Evolutionary conservation across 2,113 vertebrate genomes (phyloP).

Genomic region (Entosphenus tridentatus): DNA sequence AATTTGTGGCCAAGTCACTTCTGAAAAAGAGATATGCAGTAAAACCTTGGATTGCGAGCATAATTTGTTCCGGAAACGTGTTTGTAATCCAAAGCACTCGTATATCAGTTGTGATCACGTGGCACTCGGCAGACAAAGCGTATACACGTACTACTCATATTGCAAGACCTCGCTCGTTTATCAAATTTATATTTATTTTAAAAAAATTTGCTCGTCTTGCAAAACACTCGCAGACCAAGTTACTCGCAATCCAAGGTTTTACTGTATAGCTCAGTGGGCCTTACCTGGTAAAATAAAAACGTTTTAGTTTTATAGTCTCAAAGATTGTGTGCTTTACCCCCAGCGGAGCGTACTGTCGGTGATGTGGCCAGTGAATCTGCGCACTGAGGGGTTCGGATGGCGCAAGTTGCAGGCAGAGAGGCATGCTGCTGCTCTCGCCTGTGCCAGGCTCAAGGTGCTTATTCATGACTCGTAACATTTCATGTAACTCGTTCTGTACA

Average conservation of each 20-base stretch:
- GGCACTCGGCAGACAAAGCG: too few species aligned
- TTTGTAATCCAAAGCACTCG: too few species aligned
- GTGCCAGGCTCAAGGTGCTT: constrained; percentile 52
- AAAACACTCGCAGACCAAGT: not conserved
- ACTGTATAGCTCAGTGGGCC: not conserved
- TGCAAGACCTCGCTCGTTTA: too few species aligned
- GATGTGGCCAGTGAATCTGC: constrained; percentile 55
- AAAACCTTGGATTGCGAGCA: too few species aligned
- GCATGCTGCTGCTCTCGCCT: constrained; percentile 59
- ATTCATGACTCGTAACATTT: not conserved
- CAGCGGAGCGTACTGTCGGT: constrained; percentile 44
- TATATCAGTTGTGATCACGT: too few species aligned
- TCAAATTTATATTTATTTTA: too few species aligned
- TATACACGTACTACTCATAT: too few species aligned
- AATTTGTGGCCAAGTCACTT: too few species aligned
- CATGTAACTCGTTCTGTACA: not conserved
- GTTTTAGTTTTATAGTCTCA: not conserved
- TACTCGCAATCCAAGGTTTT: not conserved
- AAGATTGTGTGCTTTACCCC: not conserved
- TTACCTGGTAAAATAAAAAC: not conserved
- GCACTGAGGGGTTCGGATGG: constrained; percentile 51
- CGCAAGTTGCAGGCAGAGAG: constrained; percentile 59
- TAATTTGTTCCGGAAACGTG: too few species aligned
- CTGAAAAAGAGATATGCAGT: too few species aligned
- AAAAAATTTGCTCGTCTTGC: too few species aligned